These are phyloP conservation scores for Metopia argyrocephala DNA, from an alignment of 2,888 invertebrate genomes.

Conservation along the genomic window DNA sequence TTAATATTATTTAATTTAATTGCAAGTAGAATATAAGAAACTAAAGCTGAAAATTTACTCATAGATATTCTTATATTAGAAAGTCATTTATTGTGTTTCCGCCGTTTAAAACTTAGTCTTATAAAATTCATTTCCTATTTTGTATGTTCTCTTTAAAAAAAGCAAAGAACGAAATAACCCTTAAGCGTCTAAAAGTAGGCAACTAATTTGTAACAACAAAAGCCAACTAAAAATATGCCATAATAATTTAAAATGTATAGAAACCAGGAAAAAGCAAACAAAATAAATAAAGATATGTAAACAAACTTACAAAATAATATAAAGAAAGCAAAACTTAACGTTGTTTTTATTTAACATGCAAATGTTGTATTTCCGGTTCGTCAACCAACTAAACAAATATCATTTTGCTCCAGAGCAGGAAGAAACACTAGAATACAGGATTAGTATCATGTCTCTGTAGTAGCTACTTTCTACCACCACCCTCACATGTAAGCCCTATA, in stretches of 20 bases:
- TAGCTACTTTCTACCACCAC: not conserved
- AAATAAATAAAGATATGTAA: not conserved
- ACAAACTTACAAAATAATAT: not conserved
- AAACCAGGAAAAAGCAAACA: not conserved
- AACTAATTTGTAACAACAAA: constrained; percentile 50
- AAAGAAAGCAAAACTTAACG: not conserved
- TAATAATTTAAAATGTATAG: not conserved
- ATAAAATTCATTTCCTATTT: not conserved
- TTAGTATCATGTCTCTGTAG: not conserved
- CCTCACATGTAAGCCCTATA: not conserved
- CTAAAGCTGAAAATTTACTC: too few species aligned
- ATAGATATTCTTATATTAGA: too few species aligned
- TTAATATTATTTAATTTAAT: too few species aligned
- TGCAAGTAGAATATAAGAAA: too few species aligned
- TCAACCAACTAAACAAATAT: too few species aligned
- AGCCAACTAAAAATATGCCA: constrained; percentile 44
- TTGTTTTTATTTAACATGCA: constrained; percentile 36
- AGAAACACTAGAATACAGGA: not conserved
- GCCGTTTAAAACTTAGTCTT: too few species aligned
- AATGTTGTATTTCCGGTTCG: constrained; percentile 57
- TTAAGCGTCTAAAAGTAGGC: constrained; percentile 41
- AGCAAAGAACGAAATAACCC: not conserved
- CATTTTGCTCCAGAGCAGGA: not conserved
- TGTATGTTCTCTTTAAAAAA: not conserved
- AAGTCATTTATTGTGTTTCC: too few species aligned